phyloP scores from a whole-genome alignment of 2,888 invertebrate genomes.

The Acleris cristana region DNA sequence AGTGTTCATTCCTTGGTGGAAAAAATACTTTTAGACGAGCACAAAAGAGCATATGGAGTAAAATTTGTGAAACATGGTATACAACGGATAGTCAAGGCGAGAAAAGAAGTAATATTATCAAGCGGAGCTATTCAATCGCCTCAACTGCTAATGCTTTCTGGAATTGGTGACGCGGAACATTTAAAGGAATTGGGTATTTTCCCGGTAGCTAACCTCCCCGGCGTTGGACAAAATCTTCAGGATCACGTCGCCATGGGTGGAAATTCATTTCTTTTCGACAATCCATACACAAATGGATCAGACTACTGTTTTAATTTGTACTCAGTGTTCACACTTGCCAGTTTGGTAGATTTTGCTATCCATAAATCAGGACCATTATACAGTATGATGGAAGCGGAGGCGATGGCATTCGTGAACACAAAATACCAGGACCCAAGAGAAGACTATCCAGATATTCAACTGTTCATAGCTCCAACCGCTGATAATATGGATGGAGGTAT shows the following conservation, averaged over 20 bases:
- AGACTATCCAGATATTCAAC: conserved; percentile 92
- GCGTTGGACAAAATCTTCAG: conserved; percentile 92
- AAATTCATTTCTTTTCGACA: conserved; percentile 88
- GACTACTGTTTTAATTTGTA: conserved; percentile 88
- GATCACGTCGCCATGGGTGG: conserved; percentile 94
- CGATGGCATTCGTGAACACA: conserved; percentile 90
- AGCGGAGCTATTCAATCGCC: conserved; percentile 94
- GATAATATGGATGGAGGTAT: conserved; percentile 91
- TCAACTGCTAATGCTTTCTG: conserved; percentile 93
- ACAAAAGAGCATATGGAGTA: conserved; percentile 87
- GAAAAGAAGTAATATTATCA: conserved; percentile 92
- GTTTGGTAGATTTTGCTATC: conserved; percentile 85
- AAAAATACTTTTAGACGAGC: conserved; percentile 86
- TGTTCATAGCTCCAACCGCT: conserved; percentile 89
- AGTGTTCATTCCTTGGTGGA: conserved; percentile 87
- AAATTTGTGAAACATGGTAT: conserved; percentile 84
- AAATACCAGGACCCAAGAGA: conserved; percentile 86
- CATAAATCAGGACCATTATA: conserved; percentile 87
- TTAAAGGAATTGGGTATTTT: conserved; percentile 85
- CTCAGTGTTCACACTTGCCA: conserved; percentile 84
- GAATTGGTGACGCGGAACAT: conserved; percentile 88
- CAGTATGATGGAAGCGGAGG: conserved; percentile 90
- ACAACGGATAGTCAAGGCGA: conserved; percentile 83
- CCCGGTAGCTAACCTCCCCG: conserved; percentile 85
- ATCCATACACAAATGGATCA: conserved; percentile 81